These are phyloP conservation scores for Jaculus jaculus DNA, from an alignment of 2,113 vertebrate species.

Conservation along the genomic window DNA sequence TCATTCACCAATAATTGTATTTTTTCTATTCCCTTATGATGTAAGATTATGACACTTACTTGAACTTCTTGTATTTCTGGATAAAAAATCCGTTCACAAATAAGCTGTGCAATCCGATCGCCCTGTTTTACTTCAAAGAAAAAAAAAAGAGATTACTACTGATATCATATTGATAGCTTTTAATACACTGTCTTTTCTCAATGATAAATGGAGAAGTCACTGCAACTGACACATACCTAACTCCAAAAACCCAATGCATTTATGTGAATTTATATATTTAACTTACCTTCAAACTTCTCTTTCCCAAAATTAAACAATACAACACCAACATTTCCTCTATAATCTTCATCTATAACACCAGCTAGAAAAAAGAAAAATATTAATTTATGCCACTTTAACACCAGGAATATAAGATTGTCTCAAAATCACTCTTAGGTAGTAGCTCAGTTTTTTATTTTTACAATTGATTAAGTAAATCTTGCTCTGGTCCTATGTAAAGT, in stretches of 20 bases:
- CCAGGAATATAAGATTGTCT: not conserved
- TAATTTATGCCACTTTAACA: not conserved
- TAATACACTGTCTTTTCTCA: not conserved
- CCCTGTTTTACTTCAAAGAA: slow-evolving; percentile 92
- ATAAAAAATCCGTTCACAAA: slow-evolving; percentile 96
- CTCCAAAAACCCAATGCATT: not conserved
- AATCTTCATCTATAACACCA: slow-evolving; percentile 98
- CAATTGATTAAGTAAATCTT: not conserved
- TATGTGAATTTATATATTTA: not conserved
- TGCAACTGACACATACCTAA: not conserved
- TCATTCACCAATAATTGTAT: not conserved
- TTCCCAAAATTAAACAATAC: slow-evolving; percentile 98
- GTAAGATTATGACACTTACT: slow-evolving; percentile 82
- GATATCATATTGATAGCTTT: not conserved
- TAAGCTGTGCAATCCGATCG: slow-evolving; percentile 95
- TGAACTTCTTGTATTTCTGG: slow-evolving; percentile 92
- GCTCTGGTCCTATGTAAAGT: not conserved
- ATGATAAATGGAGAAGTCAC: not conserved
- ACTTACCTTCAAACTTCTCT: slow-evolving; percentile 92
- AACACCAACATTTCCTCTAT: slow-evolving; percentile 96
- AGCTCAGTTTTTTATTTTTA: not conserved
- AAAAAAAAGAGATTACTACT: slow-evolving; percentile 31
- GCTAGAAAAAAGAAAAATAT: slow-evolving; percentile 82
- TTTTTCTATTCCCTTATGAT: not conserved
- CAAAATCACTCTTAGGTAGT: not conserved